A percentile compares a stretch with the other conserved stretches of the same genome.
Evolutionary conservation across 2,888 invertebrate genomes (phyloP).

Genomic region (Malachius bipustulatus): DNA sequence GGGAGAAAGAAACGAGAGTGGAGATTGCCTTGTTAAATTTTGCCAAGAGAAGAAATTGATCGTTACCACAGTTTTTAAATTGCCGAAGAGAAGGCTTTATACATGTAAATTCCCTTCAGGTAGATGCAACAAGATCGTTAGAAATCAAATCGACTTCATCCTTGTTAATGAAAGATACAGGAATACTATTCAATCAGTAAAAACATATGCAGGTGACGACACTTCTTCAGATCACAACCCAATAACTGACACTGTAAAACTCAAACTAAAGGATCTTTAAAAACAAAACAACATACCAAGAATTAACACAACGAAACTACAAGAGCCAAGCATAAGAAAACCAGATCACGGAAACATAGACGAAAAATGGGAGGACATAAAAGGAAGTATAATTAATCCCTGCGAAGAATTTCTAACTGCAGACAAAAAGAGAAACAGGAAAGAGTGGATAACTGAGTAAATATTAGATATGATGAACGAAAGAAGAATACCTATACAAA

Average conservation of each 20-base stretch:
- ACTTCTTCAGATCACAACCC: slow-evolving; percentile 1
- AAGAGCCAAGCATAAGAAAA: neutral
- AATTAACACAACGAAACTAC: neutral
- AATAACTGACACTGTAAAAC: no score
- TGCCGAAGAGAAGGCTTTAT: slow-evolving; percentile 2
- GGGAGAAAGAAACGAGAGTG: slow-evolving; percentile 6
- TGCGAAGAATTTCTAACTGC: no score
- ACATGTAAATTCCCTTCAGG: neutral
- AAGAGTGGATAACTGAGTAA: no score
- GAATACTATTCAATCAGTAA: neutral
- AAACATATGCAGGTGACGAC: slow-evolving; percentile 7
- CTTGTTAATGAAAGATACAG: slow-evolving; percentile 2
- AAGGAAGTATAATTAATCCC: no score
- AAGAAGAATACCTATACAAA: no score
- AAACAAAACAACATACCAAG: neutral
- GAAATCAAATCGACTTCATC: slow-evolving; percentile 8
- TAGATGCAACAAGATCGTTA: neutral
- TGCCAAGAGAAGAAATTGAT: neutral
- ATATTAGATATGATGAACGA: no score
- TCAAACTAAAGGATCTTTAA: neutral
- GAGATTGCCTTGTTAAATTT: slow-evolving; percentile 7
- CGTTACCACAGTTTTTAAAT: slow-evolving; percentile 2
- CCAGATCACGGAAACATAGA: no score
- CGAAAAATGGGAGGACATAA: no score
- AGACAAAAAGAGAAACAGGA: no score